Evolutionary conservation across 2,797 vertebrate genomes (phyloP).

Genomic region (Mus spretus): DNA sequence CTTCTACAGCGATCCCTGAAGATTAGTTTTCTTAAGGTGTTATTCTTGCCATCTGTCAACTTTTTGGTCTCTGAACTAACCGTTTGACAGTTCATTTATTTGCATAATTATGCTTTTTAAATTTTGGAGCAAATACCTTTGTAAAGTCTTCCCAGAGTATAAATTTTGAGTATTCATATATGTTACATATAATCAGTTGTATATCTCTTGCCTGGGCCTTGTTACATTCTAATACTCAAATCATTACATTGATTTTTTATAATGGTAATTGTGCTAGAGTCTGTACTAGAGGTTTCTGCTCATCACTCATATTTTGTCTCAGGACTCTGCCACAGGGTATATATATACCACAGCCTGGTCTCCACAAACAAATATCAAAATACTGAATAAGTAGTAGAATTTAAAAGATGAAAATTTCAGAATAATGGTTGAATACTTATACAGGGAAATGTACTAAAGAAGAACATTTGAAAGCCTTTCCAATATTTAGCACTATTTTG

Average conservation of each 20-base stretch:
- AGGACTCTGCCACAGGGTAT: not conserved
- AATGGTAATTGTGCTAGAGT: not conserved
- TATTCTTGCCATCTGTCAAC: not conserved
- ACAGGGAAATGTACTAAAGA: not conserved
- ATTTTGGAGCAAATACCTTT: slow-evolving; percentile 1
- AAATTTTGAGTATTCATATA: not conserved
- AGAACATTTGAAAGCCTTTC: slow-evolving; percentile 26
- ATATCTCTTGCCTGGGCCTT: not conserved
- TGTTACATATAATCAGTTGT: slow-evolving; percentile 26
- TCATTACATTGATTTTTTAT: not conserved
- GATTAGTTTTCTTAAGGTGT: not conserved
- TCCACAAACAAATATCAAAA: slow-evolving; percentile 11
- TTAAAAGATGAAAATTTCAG: slow-evolving; percentile 19
- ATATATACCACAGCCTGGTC: not conserved
- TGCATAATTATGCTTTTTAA: not conserved
- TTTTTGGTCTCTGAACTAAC: slow-evolving; percentile 45
- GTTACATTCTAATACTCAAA: slow-evolving; percentile 8
- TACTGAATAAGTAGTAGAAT: slow-evolving; percentile 20
- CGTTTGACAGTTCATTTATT: slow-evolving; percentile 20
- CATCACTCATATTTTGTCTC: not conserved
- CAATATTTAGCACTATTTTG: slow-evolving; percentile 48
- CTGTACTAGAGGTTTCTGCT: not conserved
- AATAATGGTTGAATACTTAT: slow-evolving; percentile 23
- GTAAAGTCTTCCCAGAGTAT: slow-evolving; percentile 32
- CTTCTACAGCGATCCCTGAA: not conserved